Evolutionary conservation across 2,888 invertebrate genomes (phyloP), one percentile per base, ranked within the genome.

Genomic region (Sarcophaga variegata): DNA sequence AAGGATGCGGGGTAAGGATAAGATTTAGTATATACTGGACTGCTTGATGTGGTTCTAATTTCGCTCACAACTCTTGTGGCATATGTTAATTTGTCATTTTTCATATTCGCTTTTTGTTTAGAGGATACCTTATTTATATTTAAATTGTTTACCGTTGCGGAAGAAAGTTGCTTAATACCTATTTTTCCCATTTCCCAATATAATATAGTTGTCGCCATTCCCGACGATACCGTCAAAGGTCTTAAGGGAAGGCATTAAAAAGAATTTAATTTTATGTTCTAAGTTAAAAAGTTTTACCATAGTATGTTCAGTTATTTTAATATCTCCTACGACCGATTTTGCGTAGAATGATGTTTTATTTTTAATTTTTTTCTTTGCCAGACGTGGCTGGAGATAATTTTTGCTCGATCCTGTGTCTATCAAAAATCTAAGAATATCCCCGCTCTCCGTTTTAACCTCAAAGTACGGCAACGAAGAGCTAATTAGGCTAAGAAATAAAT

Each of bases 371-470:
- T 60, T 67, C 37, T 14, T 77, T 45, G 67, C 77, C 37, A 63
- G 25, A 14, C 47, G 63, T 12, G 75, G 75, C 49, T 75, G 22
- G 25, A 75, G 63, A 49, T 63, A 75, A n/a, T 75, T 75, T 10
- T 47, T 75, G 17, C 49, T 64, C 5, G 64, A 75, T 49, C 63
- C 75, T 37, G 66, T 54, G 25, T 75, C 64, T 10, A 75, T 45
- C 12, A 75, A 63, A 20, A 82, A 76, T 70, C 60, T 64, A n/a
- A 82, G 49, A 64, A 77, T 82, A 25, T 77, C 20, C n/a, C 76
- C 76, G 69, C 59, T 76, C 75, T 63, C 69, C 71, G 62, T 63
- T 54, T 49, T 79, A 4, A 27, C 27, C 47, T 79, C 79, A 20
- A 78, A 67, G 66, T 77, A 77, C 2, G 66, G 77, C 4, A 77